Conservation (phyloP, 2,113 vertebrate genomes). For the Hemichromis elongatus region DNA sequence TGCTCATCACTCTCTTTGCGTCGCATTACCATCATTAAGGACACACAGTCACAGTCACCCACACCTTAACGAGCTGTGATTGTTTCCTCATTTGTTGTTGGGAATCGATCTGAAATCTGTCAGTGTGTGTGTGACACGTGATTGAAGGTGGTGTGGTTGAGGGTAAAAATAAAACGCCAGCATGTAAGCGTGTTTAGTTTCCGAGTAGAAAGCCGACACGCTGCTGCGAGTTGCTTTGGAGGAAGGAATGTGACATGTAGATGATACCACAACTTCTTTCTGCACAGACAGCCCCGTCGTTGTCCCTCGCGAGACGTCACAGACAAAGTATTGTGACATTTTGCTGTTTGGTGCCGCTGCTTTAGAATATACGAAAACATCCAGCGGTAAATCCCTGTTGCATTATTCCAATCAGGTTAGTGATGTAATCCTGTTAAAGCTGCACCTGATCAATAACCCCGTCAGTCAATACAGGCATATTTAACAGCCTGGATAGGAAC, state of each 20-base stretch:
- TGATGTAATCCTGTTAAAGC: slow-evolving; percentile 70
- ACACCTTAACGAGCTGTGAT: slow-evolving; percentile 9
- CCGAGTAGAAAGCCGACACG: slow-evolving; percentile 23
- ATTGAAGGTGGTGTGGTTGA: neutral
- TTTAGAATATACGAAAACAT: slow-evolving; percentile 4
- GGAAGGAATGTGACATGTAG: slow-evolving; percentile 54
- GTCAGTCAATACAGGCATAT: slow-evolving; percentile 62
- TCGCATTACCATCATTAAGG: slow-evolving; percentile 19
- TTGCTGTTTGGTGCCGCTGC: neutral
- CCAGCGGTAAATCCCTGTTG: slow-evolving; percentile 37
- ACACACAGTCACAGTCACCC: neutral
- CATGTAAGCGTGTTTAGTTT: neutral
- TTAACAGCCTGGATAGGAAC: slow-evolving; percentile 47
- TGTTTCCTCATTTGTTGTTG: neutral
- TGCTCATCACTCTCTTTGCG: slow-evolving; percentile 3
- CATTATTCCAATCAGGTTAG: slow-evolving; percentile 68
- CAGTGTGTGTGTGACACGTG: neutral
- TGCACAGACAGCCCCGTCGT: neutral
- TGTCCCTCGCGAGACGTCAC: neutral
- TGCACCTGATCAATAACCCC: slow-evolving; percentile 55
- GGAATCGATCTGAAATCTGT: neutral
- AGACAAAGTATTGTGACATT: neutral
- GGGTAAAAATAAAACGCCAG: neutral
- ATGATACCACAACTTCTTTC: slow-evolving; percentile 26
- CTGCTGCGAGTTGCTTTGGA: slow-evolving; percentile 33